phyloP scores from a whole-genome alignment of 92 coral and sea anemone species.

The Meandrina meandrites region DNA sequence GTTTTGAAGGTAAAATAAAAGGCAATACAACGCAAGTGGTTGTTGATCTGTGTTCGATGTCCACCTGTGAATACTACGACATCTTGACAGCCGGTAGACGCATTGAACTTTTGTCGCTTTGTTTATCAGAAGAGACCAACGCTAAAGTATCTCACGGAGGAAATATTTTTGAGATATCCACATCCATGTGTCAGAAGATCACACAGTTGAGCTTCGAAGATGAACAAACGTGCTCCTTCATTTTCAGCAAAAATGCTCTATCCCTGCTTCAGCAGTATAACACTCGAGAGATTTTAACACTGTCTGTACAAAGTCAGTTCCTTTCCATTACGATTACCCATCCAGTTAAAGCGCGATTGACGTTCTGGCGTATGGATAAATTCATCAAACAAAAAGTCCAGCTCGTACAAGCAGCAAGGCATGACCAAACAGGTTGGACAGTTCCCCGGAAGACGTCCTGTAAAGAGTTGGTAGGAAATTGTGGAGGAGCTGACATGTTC shows the following conservation, averaged over 20 bases:
- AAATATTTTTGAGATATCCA: not conserved
- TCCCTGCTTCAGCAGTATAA: not conserved
- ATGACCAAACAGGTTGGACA: not conserved
- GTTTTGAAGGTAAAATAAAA: not conserved
- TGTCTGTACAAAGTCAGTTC: not conserved
- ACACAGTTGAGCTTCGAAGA: slow-evolving; percentile 14
- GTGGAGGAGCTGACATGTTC: not conserved
- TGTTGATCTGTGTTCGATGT: not conserved
- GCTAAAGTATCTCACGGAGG: too few species aligned
- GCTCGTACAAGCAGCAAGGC: not conserved
- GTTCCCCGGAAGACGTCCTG: not conserved
- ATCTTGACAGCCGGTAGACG: not conserved
- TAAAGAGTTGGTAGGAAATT: not conserved
- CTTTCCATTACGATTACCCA: not conserved
- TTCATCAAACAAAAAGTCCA: slow-evolving; percentile 1
- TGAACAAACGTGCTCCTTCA: not conserved
- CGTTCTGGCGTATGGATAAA: not conserved
- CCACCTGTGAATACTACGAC: too few species aligned
- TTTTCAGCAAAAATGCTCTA: not conserved
- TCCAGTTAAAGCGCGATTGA: slow-evolving; percentile 4
- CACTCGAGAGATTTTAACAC: not conserved
- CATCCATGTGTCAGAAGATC: not conserved
- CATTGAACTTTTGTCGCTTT: slow-evolving; percentile 23
- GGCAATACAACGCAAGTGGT: not conserved
- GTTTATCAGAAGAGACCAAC: not conserved